Evolutionary conservation across 2,888 invertebrate genomes (phyloP), one percentile per base, ranked within the genome.

Genomic region (Trichogramma dendrolimi): DNA sequence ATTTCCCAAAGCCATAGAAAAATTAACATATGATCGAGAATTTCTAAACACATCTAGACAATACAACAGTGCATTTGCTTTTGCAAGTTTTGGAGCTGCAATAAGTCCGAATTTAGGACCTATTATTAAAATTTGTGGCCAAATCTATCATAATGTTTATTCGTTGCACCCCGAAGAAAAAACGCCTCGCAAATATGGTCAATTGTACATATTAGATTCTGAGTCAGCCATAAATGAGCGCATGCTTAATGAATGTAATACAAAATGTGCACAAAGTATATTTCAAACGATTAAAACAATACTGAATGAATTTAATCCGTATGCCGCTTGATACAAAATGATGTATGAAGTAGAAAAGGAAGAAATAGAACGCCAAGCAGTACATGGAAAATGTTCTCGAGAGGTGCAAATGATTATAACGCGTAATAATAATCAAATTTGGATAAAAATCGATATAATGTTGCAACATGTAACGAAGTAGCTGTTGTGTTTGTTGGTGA

Each of bases 381-480:
- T 14, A 14, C 14, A 14, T 14, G 14, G 14, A 14, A 14, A 14
- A 14, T 14, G 14, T 14, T 14, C 2, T 14, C 14, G 14, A 14
- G 14, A 14, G 14, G 6, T 59, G 7, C 11, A 59, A 41, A 8
- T 63, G 5, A 52, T 40, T 58, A 62, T 67, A 61, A 46, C 51
- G 46, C 54, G 63, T 41, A 63, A 60, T 42, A 47, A 62, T 43
- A 41, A 63, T 49, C 11, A 43, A 49, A 38, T 4, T 47, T 58
- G 4, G 58, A 64, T 60, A 59, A 65, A 54, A 62, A 60, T 58
- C 52, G 51, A 44, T 61, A 48, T 42, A 67, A 67, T 44, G 4
- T 43, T 10, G 56, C 63, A 11, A 62, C 51, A 27, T 58, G 59
- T 46, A 65, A 65, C 53, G 64, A 67, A 55, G 62, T 67, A 40